These are phyloP conservation scores for Bolinopsis microptera DNA, from an alignment of 37 sponge, comb jelly and placozoan genomes.

Conservation along the genomic window DNA sequence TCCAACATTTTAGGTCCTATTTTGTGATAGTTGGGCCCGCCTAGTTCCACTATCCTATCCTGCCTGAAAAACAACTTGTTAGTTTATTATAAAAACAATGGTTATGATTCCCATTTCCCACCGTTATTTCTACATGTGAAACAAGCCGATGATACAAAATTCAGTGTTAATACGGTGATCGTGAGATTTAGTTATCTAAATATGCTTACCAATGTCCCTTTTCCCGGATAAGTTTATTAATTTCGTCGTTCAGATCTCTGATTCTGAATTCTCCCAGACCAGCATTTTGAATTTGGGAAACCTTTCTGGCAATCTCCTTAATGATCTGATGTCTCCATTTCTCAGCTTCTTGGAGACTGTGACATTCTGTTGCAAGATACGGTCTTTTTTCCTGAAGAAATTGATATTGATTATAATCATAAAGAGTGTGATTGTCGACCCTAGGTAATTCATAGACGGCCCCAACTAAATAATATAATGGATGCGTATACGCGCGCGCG, in stretches of 20 bases:
- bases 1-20: conserved; percentile 91
- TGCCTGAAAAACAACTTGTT: conserved; percentile 62
- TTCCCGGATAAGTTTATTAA: conserved; percentile 92
- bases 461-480: too few species aligned
- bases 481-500: not conserved
- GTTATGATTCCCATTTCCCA: too few species aligned
- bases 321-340: conserved; percentile 86
- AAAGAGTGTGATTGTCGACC: not conserved
- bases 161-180: too few species aligned
- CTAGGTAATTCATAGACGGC: too few species aligned
- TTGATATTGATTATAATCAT: not conserved
- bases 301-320: conserved; percentile 86
- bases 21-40: conserved; percentile 89
- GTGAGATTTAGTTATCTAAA: too few species aligned
- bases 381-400: conserved; percentile 75
- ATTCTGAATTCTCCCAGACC: conserved; percentile 95
- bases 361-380: conserved; percentile 87
- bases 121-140: too few species aligned
- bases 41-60: conserved; percentile 85
- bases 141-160: too few species aligned
- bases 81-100: too few species aligned
- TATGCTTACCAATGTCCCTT: conserved; percentile 87
- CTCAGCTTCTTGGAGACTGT: conserved; percentile 78
- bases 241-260: conserved; percentile 95
- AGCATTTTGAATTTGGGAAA: conserved; percentile 95